Conservation (phyloP, 2,113 vertebrate genomes). For the Bothrops jararaca region DNA sequence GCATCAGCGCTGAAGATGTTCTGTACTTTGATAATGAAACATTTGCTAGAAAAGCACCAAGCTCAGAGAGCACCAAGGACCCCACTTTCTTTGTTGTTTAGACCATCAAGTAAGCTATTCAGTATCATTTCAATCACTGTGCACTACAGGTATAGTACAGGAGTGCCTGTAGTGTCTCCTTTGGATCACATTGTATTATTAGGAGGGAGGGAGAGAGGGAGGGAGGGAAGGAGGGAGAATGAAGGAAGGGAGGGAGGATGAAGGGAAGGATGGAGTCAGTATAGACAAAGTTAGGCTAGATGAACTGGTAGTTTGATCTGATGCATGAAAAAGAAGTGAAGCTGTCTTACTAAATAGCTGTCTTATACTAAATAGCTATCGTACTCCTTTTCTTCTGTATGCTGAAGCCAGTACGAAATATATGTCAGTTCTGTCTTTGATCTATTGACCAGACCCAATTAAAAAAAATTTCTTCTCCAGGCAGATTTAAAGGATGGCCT, state of each 20-base stretch:
- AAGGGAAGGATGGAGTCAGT: background rate
- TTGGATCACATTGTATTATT: background rate
- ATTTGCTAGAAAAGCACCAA: background rate
- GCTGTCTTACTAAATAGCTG: background rate
- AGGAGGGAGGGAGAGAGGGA: background rate
- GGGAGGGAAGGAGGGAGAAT: background rate
- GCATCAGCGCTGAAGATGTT: background rate
- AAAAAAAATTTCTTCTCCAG: background rate
- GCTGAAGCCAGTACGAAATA: background rate
- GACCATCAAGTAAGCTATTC: background rate
- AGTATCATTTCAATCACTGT: background rate
- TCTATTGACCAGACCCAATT: background rate
- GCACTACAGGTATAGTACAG: background rate
- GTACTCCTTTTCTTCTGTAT: background rate
- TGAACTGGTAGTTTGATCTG: background rate
- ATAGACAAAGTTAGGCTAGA: too few relatives aligned
- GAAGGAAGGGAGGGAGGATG: too few relatives aligned
- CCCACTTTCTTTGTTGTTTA: background rate
- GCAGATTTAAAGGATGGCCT: background rate
- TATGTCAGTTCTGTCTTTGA: background rate
- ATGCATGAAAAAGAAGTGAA: background rate
- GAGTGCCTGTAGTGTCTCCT: background rate
- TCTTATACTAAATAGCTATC: too few relatives aligned
- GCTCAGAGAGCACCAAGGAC: background rate
- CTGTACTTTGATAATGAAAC: background rate